Percentiles rank a stretch among this genome's conserved stretches.
Conservation (phyloP, 2,797 vertebrate genomes). For the Takifugu ocellatus region DNA sequence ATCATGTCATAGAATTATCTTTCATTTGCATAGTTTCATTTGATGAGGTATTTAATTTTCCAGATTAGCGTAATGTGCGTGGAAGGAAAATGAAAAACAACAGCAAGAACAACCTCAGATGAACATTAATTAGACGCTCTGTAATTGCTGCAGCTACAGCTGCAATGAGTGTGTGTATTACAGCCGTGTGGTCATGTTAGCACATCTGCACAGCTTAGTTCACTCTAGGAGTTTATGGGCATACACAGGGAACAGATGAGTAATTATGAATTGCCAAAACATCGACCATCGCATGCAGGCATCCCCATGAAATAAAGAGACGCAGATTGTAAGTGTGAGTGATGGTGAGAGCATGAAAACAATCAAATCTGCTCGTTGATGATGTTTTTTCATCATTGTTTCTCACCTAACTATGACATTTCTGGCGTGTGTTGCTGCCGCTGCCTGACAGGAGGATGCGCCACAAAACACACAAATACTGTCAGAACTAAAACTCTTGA, state of each 20-base stretch:
- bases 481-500: too few relatives aligned
- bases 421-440: conserved; percentile 24
- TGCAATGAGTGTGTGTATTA: conserved; percentile 17
- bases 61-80: conserved; percentile 57
- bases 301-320: too few relatives aligned
- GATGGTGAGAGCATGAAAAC: too few relatives aligned
- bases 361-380: too few relatives aligned
- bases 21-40: conserved; percentile 49
- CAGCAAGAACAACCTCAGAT: conserved; percentile 33
- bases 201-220: conserved; percentile 9
- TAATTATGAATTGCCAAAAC: too few relatives aligned
- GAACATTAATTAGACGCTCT: conserved; percentile 58
- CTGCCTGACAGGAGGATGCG: conserved; percentile 25
- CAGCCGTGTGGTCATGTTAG: conserved; percentile 22
- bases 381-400: too few relatives aligned
- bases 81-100: conserved; percentile 44
- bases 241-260: too few relatives aligned
- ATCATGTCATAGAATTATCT: conserved; percentile 27
- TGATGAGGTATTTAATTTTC: conserved; percentile 59
- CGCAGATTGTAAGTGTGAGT: too few relatives aligned
- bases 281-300: too few relatives aligned
- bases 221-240: conserved; percentile 19
- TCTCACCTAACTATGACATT: conserved; percentile 18
- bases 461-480: too few relatives aligned
- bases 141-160: conserved; percentile 49